Base-by-base conservation (phyloP, 2,888 invertebrate species). In the Rhamnusium bicolor region DNA sequence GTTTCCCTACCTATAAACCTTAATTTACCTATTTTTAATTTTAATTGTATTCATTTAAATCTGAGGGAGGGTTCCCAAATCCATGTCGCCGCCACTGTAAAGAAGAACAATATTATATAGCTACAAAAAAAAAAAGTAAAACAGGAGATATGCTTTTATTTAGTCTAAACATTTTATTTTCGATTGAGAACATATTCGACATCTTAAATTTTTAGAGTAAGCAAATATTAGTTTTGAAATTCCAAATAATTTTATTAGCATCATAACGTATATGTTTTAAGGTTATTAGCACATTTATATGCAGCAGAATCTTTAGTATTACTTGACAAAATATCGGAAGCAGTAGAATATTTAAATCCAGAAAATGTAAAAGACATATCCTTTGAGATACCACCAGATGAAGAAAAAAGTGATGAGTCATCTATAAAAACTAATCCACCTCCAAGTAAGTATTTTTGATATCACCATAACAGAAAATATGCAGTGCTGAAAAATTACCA, bases 261-360 rank as follows among this genome's bases (percentile, higher is more conserved):
- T 4, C 24, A 4, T 24, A 19, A 10, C 2, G 19, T 58, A 32
- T 8, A 10, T 61, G 7, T 79, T 84, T 82, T 18, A 78, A 94
- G 94, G 86, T 91, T 96, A 80, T 90, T 98, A 82, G 97, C 94
- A 0, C 95, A 96, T 87, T 91, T 98, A 82, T 98, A 98, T 87
- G 94, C 95, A 63, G 96, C 96, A 0, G 97, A 98, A 89, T 94
- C 96, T 24, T 89, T 96, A 10, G 93, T 97, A 66, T 92, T 94
- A 81, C 89, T 96, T 85, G 95, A 97, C 85, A 92, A 93, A 88
- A 92, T 96, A 78, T 89, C 92, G 0, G 96, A 97, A 87, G 97
- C 97, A 0, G 91, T 96, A 10, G 93, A 94, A 71, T 94, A 96
- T 87, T 89, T 98, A 62, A 95, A 96, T 82, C 94, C 94, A 1